Conservation (phyloP, 2,888 invertebrate genomes). For the Cenopis cana region DNA sequence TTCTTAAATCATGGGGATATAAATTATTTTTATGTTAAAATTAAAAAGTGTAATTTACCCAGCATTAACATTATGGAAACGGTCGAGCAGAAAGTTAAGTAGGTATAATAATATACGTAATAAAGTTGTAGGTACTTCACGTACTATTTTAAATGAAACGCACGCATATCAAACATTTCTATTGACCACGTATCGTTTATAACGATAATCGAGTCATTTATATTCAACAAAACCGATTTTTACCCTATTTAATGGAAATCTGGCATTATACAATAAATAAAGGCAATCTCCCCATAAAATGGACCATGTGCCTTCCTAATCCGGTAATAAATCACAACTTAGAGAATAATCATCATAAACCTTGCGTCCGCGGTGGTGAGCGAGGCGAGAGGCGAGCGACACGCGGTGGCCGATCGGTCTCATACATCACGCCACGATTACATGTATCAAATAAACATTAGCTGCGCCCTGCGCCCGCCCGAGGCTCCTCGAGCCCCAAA, state of each 20-base stretch:
- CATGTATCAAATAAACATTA: slow-evolving; percentile 83
- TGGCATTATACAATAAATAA: slow-evolving; percentile 77
- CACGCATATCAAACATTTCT: neutral
- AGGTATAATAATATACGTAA: neutral
- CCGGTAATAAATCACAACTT: slow-evolving; percentile 83
- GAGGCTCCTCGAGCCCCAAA: slow-evolving; percentile 64
- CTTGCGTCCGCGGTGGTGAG: slow-evolving; percentile 57
- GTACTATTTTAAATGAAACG: neutral
- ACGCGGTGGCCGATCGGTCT: slow-evolving; percentile 56
- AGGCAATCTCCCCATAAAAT: slow-evolving; percentile 76
- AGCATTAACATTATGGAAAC: neutral
- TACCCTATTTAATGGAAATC: slow-evolving; percentile 66
- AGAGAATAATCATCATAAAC: slow-evolving; percentile 83
- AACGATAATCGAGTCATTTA: slow-evolving; percentile 52
- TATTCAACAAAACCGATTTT: slow-evolving; percentile 69
- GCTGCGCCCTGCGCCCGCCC: slow-evolving; percentile 56
- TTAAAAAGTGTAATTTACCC: slow-evolving; percentile 16
- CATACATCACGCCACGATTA: slow-evolving; percentile 82
- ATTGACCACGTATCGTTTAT: slow-evolving; percentile 25
- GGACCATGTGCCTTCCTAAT: slow-evolving; percentile 78
- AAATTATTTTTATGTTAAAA: slow-evolving; percentile 51
- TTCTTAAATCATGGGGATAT: slow-evolving; percentile 68
- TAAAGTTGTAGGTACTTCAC: neutral
- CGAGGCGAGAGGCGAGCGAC: slow-evolving; percentile 54
- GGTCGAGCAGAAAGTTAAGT: neutral